Base-by-base conservation (phyloP, 2,888 invertebrate species). In the Patella depressa region DNA sequence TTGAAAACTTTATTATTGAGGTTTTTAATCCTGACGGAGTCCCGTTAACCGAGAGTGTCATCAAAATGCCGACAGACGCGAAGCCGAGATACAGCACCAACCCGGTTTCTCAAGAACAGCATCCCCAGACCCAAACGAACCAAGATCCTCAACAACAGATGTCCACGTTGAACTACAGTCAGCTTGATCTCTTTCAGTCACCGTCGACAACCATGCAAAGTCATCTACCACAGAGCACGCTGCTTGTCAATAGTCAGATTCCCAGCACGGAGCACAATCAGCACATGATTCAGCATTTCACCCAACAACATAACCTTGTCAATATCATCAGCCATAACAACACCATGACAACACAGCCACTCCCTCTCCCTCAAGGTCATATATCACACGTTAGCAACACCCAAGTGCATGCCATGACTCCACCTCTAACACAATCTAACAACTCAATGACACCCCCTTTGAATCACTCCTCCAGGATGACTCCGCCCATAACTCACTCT, bases 1-100 rank as follows among this genome's bases (percentile, higher is more conserved):
- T 72, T 17, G 65, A 72, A 14, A 72, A 76, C n/a, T 76, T 34
- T 71, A 79, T 79, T 9, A 24, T 75, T 3, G 75, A 75, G 54
- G 71, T 75, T 19, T 29, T 34, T 11, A 71, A 65, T 24, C 19
- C 65, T 9, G 65, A 65, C 3, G 65, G 65, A 24, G 24, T 65
- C 19, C 65, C n/a, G 14, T n/a, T 65, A n/a, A 65, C 24, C n/a
- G 65, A 65, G 11, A n/a, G 24, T n/a, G 65, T n/a, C 11, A 65
- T 24, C 11, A 65, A 65, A 65, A 65, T 19, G 24, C 59, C 59
- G 9, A 59, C 17, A 2, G 24, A 65, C 11, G 65, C 24, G 65
- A 65, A 65, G 3, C 19, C 65, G 1, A 5, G 19, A 11, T 34
- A 34, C 34, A 34, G 34, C 34, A 5, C 34, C 34, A 34, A 34